Conservation (phyloP, 64 coral and sea anemone genomes). For the Montipora cactus region DNA sequence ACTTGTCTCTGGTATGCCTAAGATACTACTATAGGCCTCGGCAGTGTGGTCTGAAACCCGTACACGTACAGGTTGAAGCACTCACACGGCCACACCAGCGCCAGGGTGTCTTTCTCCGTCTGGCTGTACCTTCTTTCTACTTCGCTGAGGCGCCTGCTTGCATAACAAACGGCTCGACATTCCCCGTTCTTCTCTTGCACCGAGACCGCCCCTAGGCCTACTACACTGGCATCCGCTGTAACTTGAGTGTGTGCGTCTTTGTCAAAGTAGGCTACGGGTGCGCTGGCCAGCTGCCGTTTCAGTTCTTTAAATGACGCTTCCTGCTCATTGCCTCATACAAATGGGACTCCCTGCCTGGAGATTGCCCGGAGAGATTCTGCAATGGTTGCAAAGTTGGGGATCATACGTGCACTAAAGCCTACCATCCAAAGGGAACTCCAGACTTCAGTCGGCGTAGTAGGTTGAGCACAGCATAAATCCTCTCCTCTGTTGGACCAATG, state of each 20-base stretch:
- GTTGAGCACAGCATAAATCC: too few relatives aligned
- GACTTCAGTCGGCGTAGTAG: too few relatives aligned
- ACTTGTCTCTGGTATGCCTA: too few relatives aligned
- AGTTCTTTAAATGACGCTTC: not conserved
- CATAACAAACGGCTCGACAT: not conserved
- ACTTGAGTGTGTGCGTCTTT: not conserved
- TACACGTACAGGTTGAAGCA: slow-evolving; percentile 18
- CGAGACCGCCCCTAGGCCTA: slow-evolving; percentile 1
- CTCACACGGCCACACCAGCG: not conserved
- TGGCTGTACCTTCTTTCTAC: slow-evolving; percentile 15
- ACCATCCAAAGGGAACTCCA: too few relatives aligned
- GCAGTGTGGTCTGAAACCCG: not conserved
- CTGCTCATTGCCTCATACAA: not conserved
- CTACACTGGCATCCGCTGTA: slow-evolving; percentile 11
- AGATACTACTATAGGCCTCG: too few relatives aligned
- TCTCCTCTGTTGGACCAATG: too few relatives aligned
- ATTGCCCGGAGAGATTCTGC: not conserved
- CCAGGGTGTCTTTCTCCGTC: not conserved
- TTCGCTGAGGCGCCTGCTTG: slow-evolving; percentile 12
- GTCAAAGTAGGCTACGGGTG: too few relatives aligned
- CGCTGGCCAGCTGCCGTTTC: not conserved
- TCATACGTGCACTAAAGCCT: too few relatives aligned
- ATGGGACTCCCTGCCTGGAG: not conserved
- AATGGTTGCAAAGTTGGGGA: slow-evolving; percentile 1
- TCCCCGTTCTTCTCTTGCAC: slow-evolving; percentile 18